Conservation (phyloP, 2,797 vertebrate genomes). For the Sus cebifrons region DNA sequence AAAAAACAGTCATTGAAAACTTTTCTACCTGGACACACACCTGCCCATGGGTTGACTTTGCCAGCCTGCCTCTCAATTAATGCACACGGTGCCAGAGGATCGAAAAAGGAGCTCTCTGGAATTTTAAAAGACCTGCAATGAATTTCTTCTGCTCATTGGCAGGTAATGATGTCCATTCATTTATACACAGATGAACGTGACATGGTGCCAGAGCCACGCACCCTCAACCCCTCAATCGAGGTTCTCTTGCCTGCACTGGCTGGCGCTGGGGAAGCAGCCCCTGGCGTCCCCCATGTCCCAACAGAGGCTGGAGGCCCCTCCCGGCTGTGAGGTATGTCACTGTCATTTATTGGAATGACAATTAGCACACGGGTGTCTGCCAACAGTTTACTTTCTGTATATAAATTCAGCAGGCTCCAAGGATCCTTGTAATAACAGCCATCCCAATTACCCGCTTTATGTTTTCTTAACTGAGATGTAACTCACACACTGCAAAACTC, state of each 20-base stretch:
- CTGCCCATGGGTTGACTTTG: background rate
- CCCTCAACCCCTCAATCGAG: background rate
- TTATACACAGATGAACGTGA: background rate
- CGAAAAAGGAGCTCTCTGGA: background rate
- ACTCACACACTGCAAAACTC: background rate
- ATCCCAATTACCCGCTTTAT: background rate
- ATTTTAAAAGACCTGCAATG: background rate
- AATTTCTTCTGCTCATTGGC: background rate
- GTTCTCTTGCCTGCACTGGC: background rate
- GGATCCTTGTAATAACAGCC: no score
- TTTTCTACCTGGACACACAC: background rate
- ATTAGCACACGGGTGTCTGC: background rate
- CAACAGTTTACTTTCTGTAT: background rate
- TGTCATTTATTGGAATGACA: background rate
- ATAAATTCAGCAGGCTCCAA: background rate
- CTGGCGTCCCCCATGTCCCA: background rate
- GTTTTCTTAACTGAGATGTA: background rate
- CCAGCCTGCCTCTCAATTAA: background rate
- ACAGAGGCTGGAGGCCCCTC: accelerated
- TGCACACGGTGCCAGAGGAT: background rate
- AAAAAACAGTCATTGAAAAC: background rate
- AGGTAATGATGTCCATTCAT: background rate
- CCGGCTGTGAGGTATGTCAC: accelerated
- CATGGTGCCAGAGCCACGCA: background rate
- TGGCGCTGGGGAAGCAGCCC: background rate